These are phyloP conservation scores for Carpatolechia fugitivella DNA, from an alignment of 2,888 invertebrate genomes.

Conservation along the genomic window DNA sequence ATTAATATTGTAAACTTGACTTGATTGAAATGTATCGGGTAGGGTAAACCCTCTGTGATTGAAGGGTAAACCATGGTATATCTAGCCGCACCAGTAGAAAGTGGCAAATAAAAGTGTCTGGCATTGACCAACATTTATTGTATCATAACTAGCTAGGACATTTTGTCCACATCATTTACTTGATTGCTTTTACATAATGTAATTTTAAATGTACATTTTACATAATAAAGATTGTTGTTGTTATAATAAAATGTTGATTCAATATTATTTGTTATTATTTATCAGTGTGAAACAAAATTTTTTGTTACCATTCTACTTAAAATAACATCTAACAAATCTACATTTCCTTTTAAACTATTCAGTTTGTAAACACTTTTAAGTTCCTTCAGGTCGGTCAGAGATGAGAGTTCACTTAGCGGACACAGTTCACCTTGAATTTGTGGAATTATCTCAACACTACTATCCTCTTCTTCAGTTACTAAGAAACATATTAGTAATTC, in stretches of 20 bases:
- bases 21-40: no score
- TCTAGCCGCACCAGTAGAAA: no score
- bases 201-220: constrained; percentile 73
- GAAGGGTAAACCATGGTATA: no score
- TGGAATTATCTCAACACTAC: constrained; percentile 52
- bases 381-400: constrained; percentile 66
- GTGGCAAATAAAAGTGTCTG: background rate
- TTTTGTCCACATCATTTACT: constrained; percentile 51
- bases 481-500: constrained; percentile 58
- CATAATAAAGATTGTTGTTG: constrained; percentile 72
- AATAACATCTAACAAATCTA: constrained; percentile 76
- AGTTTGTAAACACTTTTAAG: constrained; percentile 82
- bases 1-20: no score
- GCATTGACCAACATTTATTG: constrained; percentile 27
- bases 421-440: constrained; percentile 77
- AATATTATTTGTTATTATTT: constrained; percentile 34
- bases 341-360: constrained; percentile 62
- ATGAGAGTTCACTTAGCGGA: constrained; percentile 63
- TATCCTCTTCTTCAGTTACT: constrained; percentile 34
- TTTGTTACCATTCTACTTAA: constrained; percentile 84
- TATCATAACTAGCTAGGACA: background rate
- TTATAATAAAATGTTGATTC: constrained; percentile 58
- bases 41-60: no score
- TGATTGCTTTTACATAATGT: constrained; percentile 66
- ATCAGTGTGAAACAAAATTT: constrained; percentile 77